Conservation (phyloP, 1,140 invertebrate genomes). For the Aphis craccivora region DNA sequence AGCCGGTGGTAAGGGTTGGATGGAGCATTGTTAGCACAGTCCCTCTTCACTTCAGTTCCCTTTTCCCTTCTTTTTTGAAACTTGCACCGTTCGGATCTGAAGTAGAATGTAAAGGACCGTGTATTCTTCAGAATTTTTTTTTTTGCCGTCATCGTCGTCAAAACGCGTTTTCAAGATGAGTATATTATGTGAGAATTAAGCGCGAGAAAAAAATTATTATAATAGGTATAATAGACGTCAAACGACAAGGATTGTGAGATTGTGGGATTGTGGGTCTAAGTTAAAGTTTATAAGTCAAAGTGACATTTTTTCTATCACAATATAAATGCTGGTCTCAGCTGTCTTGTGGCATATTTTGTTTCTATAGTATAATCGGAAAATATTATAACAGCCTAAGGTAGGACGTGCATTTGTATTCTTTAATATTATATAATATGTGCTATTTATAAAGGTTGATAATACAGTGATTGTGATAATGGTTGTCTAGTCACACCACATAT, state of each 20-base stretch:
- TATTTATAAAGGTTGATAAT: too few relatives aligned
- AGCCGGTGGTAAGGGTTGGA: not conserved
- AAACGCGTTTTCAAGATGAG: not conserved
- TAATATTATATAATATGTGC: too few relatives aligned
- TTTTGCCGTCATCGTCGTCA: not conserved
- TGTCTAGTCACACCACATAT: too few relatives aligned
- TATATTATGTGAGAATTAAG: not conserved
- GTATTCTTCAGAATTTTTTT: not conserved
- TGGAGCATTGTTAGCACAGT: not conserved
- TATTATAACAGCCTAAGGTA: not conserved
- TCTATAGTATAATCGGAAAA: not conserved
- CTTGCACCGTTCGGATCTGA: not conserved
- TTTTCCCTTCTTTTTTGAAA: not conserved
- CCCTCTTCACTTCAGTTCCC: not conserved
- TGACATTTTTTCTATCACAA: not conserved
- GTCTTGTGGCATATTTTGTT: not conserved
- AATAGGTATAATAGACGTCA: not conserved
- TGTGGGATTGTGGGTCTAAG: not conserved
- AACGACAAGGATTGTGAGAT: not conserved
- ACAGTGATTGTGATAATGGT: too few relatives aligned
- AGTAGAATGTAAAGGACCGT: not conserved
- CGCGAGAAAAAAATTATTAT: not conserved
- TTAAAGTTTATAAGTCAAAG: not conserved
- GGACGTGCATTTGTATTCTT: not conserved
- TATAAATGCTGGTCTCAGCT: not conserved